Evolutionary conservation across 2,113 vertebrate genomes (phyloP).

Genomic region (Upupa epops): DNA sequence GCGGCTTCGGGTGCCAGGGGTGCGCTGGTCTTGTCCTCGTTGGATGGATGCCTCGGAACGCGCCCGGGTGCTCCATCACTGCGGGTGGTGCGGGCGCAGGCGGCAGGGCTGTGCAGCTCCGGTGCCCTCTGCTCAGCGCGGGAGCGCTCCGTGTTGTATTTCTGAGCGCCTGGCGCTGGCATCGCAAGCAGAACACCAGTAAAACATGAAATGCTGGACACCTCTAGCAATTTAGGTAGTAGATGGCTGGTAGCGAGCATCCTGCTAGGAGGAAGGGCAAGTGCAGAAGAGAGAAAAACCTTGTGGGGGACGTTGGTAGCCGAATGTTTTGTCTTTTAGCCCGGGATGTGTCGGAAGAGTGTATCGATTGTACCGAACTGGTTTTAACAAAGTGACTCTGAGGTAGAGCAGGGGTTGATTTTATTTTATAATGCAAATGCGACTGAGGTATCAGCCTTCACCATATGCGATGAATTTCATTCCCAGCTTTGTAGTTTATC

Average conservation of each 20-base stretch:
- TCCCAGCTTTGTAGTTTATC: not conserved
- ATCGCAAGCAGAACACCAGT: rapidly evolving
- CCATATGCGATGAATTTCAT: not conserved
- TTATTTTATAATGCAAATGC: not conserved
- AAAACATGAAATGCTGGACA: too few species aligned
- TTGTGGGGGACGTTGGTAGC: not conserved
- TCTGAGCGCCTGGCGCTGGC: not conserved
- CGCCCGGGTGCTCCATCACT: not conserved
- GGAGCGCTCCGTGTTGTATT: not conserved
- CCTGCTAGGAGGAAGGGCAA: not conserved
- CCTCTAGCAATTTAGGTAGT: not conserved
- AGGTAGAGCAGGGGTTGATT: not conserved
- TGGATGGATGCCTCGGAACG: not conserved
- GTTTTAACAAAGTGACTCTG: not conserved
- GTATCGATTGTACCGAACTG: not conserved
- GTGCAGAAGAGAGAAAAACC: not conserved
- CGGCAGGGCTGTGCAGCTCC: not conserved
- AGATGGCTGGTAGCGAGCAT: not conserved
- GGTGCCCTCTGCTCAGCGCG: not conserved
- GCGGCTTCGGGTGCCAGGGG: not conserved
- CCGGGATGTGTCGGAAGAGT: not conserved
- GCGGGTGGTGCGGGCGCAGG: not conserved
- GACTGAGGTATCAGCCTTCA: not conserved
- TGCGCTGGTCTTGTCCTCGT: not conserved
- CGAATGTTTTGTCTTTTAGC: not conserved